A percentile compares a stretch with the other conserved stretches of the same genome.
phyloP scores from a whole-genome alignment of 2,797 vertebrate species.

The Chrysocyon brachyurus region DNA sequence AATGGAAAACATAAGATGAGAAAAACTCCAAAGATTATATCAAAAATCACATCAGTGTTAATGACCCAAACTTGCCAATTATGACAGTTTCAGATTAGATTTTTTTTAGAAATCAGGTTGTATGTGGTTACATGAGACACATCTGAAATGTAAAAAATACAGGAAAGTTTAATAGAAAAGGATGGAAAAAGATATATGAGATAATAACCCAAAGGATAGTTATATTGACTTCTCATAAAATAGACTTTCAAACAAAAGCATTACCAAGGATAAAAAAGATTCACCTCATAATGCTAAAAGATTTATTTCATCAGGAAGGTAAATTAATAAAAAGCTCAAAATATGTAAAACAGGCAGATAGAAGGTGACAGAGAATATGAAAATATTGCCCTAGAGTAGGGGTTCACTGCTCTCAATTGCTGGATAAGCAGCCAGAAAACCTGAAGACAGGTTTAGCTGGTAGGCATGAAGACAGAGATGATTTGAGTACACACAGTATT shows the following conservation, averaged over 20 bases:
- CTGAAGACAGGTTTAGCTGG: not conserved
- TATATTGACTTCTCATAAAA: not conserved
- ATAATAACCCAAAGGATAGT: not conserved
- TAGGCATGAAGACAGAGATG: not conserved
- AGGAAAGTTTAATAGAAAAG: not conserved
- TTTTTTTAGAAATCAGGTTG: not conserved
- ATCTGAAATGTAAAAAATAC: not conserved
- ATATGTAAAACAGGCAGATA: slow-evolving; percentile 15
- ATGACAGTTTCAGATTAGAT: not conserved
- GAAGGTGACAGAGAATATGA: slow-evolving; percentile 27
- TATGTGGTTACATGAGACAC: not conserved
- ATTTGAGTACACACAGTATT: not conserved
- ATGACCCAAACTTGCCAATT: not conserved
- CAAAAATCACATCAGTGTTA: not conserved
- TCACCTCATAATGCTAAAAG: not conserved
- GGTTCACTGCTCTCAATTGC: not conserved
- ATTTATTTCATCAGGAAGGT: not conserved
- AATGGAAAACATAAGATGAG: not conserved
- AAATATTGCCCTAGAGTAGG: not conserved
- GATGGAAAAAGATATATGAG: not conserved
- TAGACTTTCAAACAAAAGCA: not conserved
- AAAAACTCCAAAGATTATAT: not conserved
- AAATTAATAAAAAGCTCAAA: not conserved
- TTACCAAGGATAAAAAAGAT: slow-evolving; percentile 1
- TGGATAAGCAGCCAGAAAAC: not conserved